Conservation (phyloP, 2,113 vertebrate species). For the Hystrix brachyura region DNA sequence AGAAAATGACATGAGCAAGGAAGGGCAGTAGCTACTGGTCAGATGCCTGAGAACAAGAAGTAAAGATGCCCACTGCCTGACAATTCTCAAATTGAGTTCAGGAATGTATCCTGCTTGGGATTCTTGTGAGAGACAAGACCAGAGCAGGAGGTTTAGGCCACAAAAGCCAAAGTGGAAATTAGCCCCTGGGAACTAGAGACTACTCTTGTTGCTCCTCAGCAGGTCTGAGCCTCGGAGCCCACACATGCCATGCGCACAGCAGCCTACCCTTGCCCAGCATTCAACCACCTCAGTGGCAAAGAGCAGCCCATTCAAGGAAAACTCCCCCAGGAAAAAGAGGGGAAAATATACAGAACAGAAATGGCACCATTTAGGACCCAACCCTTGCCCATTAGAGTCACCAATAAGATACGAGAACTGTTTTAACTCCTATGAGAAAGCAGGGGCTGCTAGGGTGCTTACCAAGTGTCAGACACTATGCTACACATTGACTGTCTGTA, state of each 20-base stretch:
- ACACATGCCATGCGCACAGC: background rate
- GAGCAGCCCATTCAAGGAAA: conserved; percentile 2
- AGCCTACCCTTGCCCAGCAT: background rate
- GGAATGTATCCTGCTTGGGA: background rate
- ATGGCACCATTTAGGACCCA: background rate
- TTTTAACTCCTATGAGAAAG: background rate
- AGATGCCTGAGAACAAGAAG: background rate
- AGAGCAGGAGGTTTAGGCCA: background rate
- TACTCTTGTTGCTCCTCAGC: background rate
- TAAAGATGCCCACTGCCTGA: background rate
- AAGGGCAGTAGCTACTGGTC: background rate
- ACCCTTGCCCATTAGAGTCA: background rate
- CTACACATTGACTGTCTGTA: background rate
- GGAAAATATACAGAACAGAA: background rate
- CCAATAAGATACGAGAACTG: background rate
- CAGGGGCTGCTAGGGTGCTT: background rate
- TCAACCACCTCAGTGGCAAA: background rate
- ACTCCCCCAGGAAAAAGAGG: background rate
- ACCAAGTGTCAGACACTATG: background rate
- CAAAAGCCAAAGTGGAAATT: background rate
- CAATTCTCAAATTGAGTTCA: background rate
- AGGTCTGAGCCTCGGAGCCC: background rate
- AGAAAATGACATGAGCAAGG: background rate
- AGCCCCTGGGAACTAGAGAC: background rate
- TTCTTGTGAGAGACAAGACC: background rate